Base-by-base conservation (phyloP, 2,113 vertebrate genomes). In the Cygnus atratus region DNA sequence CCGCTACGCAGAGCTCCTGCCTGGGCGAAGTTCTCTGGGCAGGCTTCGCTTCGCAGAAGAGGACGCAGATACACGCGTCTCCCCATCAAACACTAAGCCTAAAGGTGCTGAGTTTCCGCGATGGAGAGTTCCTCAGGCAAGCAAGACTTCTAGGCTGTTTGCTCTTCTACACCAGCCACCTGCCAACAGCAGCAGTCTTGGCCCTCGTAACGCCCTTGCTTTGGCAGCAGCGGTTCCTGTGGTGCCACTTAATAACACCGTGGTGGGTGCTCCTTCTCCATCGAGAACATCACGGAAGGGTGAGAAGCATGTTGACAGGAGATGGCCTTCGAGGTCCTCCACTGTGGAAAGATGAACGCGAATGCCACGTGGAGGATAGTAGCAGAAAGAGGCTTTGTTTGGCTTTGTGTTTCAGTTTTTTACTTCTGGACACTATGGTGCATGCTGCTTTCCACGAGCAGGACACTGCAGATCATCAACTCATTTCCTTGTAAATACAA, bases 331-430 rank as follows among this genome's bases (percentile, higher is more conserved):
- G 8, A 96, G 96, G 17, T 95, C 97, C 39, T 81, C 98, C 29
- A 48, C 97, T 21, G 98, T 98, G 97, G 97, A 98, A 88, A 98
- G 99, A 99, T 99, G 98, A 98, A 97, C 59, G 4, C 12, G 35
- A 65, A 77, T 7, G 41, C 26, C 57, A 3, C 1, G 43, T 25
- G 71, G 84, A 73, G 70, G 81, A 91, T 35, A 43, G 62, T 67
- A 41, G 1, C 19, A 8, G 55, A 48, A 89, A 83, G 48, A 48
- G 75, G 84, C 77, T 87, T 39, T 7, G 14, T 15, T 57, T 5
- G 73, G 65, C 94, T 81, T 74, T 3, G 18, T 14, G 37, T 62
- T 39, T 22, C 1, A 26, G 31, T 84, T 61, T 43, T 66, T 22
- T 37, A 39, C 92, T 92, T 94, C 84, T 58, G 97, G 97, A 98